Percentiles rank a stretch among this genome's conserved stretches.
Evolutionary conservation across 2,797 vertebrate species (phyloP).

Genomic region (Aulostomus chinensis): DNA sequence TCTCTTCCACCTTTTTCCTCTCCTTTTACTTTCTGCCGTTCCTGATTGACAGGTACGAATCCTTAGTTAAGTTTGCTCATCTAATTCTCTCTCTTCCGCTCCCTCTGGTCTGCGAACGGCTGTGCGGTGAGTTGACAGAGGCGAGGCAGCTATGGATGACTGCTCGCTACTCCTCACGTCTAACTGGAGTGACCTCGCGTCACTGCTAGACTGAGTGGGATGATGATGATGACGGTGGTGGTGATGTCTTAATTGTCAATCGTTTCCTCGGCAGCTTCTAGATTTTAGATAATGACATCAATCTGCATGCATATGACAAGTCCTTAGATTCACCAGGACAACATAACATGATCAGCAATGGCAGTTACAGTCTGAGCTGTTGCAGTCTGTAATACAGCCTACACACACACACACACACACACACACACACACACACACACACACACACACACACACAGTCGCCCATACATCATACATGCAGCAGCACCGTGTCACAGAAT

Average conservation of each 20-base stretch:
- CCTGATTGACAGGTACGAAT: conserved; percentile 59
- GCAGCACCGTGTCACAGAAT: conserved; percentile 19
- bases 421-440: too few relatives aligned
- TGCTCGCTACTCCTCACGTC: conserved; percentile 30
- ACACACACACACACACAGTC: conserved; percentile 13
- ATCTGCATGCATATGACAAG: background rate
- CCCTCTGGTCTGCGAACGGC: conserved; percentile 1
- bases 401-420: background rate
- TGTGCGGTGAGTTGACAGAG: conserved; percentile 26
- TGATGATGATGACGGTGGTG: too few relatives aligned
- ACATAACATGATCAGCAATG: conserved; percentile 19
- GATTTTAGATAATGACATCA: conserved; percentile 2
- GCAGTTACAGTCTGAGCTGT: too few relatives aligned
- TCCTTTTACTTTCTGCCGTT: conserved; percentile 29
- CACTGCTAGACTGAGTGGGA: conserved; percentile 24
- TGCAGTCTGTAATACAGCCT: too few relatives aligned
- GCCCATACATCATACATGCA: conserved; percentile 47
- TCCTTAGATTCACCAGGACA: background rate
- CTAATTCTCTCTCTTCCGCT: conserved; percentile 7
- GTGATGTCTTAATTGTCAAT: conserved; percentile 21
- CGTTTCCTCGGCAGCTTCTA: conserved; percentile 4
- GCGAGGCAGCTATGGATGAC: conserved; percentile 37
- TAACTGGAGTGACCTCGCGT: conserved; percentile 36
- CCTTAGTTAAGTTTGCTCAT: conserved; percentile 27
- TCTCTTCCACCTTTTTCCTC: conserved; percentile 32